Base-by-base conservation (phyloP, 2,888 invertebrate species). In the Melipona bicolor region DNA sequence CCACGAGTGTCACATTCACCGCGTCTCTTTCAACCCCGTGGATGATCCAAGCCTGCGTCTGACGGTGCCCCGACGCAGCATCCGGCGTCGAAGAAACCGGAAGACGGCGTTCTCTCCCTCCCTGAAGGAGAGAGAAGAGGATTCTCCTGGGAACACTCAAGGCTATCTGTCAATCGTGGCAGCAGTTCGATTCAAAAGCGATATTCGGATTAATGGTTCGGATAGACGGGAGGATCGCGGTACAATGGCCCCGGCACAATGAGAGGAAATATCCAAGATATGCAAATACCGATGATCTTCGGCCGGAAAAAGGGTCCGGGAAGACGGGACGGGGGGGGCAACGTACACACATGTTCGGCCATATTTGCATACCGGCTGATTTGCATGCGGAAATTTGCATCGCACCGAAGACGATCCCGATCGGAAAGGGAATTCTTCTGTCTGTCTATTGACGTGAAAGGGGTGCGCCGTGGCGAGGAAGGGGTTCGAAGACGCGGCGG, bases 241-340 rank as follows among this genome's bases (percentile, higher is more conserved):
- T 89, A 92, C 92, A 93, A 94, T 93, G 89, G 92, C 89, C 77
- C 89, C 91, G 91, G 93, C 93, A 94, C 94, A 94, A 94, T 94
- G 94, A 93, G 93, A 94, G 94, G 93, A 94, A 94, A 94, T 93
- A 94, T 94, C 94, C 93, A 93, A 94, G 94, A 94, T 94, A 94
- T 94, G 94, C 94, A 94, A 94, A 94, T 93, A 84, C 87, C 94
- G 94, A 94, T 94, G 93, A 94, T 94, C 94, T 94, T 94, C 92
- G 92, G 88, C 83, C 86, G 90, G 92, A 91, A 91, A 93, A 94
- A 81, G 68, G 93, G 92, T 93, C 92, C 92, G 91, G 91, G 87
- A 86, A 93, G 93, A 93, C 91, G 93, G 92, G 80, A 93, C 91
- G 93, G 92, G 83, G 92, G 83, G 61, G 19, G 52, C 17, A 17